These are phyloP conservation scores for Ptilorrhoa leucosticta DNA, from an alignment of 2,113 vertebrate genomes.

Conservation along the genomic window DNA sequence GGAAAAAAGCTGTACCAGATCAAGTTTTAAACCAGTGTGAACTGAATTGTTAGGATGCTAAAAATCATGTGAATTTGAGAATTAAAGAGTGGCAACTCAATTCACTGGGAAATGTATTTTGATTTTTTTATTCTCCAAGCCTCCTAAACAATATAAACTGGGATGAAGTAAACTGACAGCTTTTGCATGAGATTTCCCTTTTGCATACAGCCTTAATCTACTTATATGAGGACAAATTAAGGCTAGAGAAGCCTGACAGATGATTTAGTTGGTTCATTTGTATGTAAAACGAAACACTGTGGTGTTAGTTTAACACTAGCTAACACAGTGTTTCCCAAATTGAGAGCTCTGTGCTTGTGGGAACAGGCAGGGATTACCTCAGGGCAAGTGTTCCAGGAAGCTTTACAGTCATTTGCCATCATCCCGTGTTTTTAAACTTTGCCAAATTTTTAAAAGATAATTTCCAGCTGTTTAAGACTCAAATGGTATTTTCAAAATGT, in stretches of 20 bases:
- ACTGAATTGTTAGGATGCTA: neutral
- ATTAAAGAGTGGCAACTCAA: neutral
- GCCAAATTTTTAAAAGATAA: neutral
- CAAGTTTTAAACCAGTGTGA: neutral
- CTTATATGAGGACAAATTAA: neutral
- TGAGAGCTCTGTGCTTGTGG: neutral
- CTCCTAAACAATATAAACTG: neutral
- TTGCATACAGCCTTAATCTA: neutral
- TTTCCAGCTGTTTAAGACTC: neutral
- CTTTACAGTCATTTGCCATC: neutral
- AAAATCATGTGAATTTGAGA: neutral
- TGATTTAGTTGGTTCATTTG: neutral
- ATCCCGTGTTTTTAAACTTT: neutral
- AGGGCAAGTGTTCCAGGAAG: neutral
- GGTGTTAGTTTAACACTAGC: neutral
- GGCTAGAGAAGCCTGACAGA: neutral
- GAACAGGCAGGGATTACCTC: neutral
- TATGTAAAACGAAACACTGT: neutral
- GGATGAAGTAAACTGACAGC: neutral
- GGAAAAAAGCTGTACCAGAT: neutral
- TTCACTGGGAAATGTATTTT: neutral
- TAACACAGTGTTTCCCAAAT: neutral
- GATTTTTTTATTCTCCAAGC: neutral
- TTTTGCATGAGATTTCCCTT: neutral
- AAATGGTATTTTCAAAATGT: neutral